These are phyloP conservation scores for Hiodon alosoides DNA, from an alignment of 2,113 vertebrate species.

Conservation along the genomic window DNA sequence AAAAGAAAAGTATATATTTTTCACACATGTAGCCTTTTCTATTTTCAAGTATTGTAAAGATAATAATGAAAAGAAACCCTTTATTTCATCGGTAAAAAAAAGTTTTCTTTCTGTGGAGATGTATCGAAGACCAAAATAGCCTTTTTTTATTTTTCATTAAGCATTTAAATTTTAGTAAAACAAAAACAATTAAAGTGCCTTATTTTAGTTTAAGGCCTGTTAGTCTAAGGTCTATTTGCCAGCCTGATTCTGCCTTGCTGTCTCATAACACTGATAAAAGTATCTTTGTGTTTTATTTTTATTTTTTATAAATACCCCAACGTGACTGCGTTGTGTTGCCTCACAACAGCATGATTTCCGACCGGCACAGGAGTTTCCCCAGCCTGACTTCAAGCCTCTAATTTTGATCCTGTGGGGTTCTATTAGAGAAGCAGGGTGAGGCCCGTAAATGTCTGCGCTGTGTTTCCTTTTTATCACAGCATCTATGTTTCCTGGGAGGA, in stretches of 20 bases:
- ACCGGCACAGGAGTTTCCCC: too few species aligned
- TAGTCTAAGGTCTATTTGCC: conserved; percentile 61
- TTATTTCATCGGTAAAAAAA: conserved; percentile 75
- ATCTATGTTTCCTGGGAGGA: too few species aligned
- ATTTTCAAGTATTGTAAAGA: conserved; percentile 89
- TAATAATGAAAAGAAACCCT: conserved; percentile 85
- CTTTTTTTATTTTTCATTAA: conserved; percentile 73
- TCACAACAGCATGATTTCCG: conserved; percentile 28
- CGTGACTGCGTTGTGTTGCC: conserved; percentile 60
- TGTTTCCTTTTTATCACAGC: too few species aligned
- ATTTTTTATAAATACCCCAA: conserved; percentile 10
- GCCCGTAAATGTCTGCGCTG: too few species aligned
- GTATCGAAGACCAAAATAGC: conserved; percentile 78
- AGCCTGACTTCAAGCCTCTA: too few species aligned
- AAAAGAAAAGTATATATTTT: conserved; percentile 83
- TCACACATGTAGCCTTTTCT: conserved; percentile 88
- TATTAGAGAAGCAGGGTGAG: too few species aligned
- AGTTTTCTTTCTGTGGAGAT: conserved; percentile 24
- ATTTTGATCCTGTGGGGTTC: too few species aligned
- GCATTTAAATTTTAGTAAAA: conserved; percentile 68
- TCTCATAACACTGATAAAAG: too few species aligned
- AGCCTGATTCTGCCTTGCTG: conserved; percentile 47
- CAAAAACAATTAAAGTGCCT: conserved; percentile 82
- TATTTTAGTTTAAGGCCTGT: conserved; percentile 80
- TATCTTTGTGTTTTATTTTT: too few species aligned